These are phyloP conservation scores for Pseudeuparius sepicola DNA, from an alignment of 2,888 invertebrate species.

Conservation along the genomic window DNA sequence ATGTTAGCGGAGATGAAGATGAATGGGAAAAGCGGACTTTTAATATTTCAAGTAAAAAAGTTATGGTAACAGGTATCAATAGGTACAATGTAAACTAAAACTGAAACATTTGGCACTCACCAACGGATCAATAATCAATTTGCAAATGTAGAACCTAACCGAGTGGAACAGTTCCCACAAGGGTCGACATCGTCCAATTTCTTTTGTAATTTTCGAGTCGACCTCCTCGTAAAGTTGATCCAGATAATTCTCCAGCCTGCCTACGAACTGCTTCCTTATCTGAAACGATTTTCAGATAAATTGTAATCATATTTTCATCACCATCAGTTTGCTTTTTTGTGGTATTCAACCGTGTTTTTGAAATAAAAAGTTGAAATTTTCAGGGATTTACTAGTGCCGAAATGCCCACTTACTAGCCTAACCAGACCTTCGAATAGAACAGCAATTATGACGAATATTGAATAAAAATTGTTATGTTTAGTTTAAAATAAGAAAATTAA, in stretches of 20 bases:
- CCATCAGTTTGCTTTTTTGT: too few relatives aligned
- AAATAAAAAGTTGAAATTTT: too few relatives aligned
- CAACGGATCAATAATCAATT: constrained; percentile 54
- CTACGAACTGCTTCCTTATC: constrained; percentile 24
- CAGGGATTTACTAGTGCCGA: too few relatives aligned
- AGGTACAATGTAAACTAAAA: not conserved
- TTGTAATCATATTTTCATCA: too few relatives aligned
- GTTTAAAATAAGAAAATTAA: too few relatives aligned
- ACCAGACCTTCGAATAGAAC: too few relatives aligned
- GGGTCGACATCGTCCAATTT: constrained; percentile 61
- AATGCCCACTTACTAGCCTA: too few relatives aligned
- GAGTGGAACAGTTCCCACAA: constrained; percentile 61
- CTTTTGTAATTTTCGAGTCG: constrained; percentile 48
- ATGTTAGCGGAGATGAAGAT: too few relatives aligned
- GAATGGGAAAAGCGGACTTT: constrained; percentile 7
- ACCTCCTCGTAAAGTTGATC: constrained; percentile 50
- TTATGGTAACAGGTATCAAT: not conserved
- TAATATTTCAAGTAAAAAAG: constrained; percentile 6
- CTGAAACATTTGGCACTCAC: constrained; percentile 36
- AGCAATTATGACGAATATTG: too few relatives aligned
- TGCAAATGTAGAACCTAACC: constrained; percentile 51
- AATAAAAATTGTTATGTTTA: too few relatives aligned
- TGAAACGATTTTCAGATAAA: too few relatives aligned
- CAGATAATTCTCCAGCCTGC: constrained; percentile 39
- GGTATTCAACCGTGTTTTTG: too few relatives aligned